Evolutionary conservation across 2,797 vertebrate species (phyloP).

Genomic region (Macrochelys suwanniensis): DNA sequence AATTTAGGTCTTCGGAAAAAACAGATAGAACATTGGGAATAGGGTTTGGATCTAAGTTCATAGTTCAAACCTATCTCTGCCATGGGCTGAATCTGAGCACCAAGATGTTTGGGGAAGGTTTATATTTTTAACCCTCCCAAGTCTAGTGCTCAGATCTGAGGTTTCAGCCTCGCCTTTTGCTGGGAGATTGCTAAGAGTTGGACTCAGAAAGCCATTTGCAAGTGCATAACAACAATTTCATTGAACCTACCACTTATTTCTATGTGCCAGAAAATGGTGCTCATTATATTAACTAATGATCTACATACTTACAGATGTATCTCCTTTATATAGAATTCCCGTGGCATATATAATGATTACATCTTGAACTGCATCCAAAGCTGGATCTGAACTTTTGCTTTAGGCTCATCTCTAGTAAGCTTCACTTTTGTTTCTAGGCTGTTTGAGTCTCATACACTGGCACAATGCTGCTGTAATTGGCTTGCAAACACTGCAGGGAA

Average conservation of each 20-base stretch:
- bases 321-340: neutral
- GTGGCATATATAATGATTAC: neutral
- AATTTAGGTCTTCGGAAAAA: neutral
- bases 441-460: neutral
- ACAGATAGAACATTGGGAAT: neutral
- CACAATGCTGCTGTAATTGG: neutral
- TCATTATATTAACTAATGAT: neutral
- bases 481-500: neutral
- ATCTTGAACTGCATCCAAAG: slow-evolving; percentile 7
- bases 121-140: neutral
- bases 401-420: neutral
- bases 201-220: neutral
- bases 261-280: neutral
- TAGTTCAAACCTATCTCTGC: neutral
- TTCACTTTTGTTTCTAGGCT: neutral
- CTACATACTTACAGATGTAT: neutral
- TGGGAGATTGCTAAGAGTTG: neutral
- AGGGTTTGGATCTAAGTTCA: neutral
- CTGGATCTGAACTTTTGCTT: neutral
- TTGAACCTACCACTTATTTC: neutral
- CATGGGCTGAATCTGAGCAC: neutral
- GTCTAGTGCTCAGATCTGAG: neutral
- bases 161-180: neutral
- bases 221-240: neutral
- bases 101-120: neutral